A percentile compares a stretch with the other conserved stretches of the same genome.
Conservation (phyloP, 2,797 vertebrate species). For the Australoheros facetus region DNA sequence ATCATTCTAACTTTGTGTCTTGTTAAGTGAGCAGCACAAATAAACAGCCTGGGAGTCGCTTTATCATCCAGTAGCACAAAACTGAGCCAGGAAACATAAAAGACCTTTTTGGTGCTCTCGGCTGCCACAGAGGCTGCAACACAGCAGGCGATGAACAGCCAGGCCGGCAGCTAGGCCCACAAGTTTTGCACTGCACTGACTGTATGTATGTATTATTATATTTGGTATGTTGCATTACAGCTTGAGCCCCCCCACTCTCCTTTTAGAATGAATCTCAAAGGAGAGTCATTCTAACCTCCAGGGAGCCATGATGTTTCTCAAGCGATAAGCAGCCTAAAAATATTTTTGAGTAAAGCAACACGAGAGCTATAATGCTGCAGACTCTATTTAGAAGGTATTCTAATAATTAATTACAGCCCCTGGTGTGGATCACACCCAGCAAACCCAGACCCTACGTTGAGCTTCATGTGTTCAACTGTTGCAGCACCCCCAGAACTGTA, state of each 20-base stretch:
- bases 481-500: too few species aligned
- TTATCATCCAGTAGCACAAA: background rate
- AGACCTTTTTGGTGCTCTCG: background rate
- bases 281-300: slow-evolving; percentile 10
- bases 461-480: too few species aligned
- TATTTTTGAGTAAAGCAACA: background rate
- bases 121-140: slow-evolving; percentile 1
- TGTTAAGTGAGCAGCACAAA: background rate
- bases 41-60: background rate
- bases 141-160: slow-evolving; percentile 13
- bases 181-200: background rate
- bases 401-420: background rate
- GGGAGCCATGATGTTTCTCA: slow-evolving; percentile 7
- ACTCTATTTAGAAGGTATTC: background rate
- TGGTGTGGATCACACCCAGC: background rate
- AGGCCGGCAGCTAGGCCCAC: slow-evolving; percentile 4
- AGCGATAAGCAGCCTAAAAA: slow-evolving; percentile 1
- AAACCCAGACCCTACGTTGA: background rate
- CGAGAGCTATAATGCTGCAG: background rate
- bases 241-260: background rate
- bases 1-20: background rate
- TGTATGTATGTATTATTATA: background rate
- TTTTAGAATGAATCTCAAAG: too few species aligned
- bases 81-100: slow-evolving; percentile 21
- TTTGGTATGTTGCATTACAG: background rate